Evolutionary conservation across 1,140 invertebrate species (phyloP), one percentile per base, ranked within the genome.

Genomic region (Cecropterus lyciades): DNA sequence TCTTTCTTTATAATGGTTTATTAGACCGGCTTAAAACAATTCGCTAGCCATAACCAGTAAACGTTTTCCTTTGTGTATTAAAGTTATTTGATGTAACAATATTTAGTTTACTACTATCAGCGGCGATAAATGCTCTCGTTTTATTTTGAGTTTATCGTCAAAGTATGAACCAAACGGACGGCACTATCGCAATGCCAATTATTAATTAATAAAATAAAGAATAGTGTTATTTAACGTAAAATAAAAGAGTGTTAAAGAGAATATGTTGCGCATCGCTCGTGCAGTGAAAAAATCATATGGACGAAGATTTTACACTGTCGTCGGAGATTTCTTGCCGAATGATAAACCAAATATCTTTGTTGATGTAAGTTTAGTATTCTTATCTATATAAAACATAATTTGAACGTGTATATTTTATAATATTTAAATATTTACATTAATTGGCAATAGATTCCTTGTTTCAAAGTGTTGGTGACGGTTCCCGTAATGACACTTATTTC

Each of bases 251-350:
- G 59, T 51, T 9, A 33, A 15, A 37, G 13, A 53, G 10, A 79
- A 67, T 69, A 87, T 85, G 82, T 75, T 87, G 43, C 77, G 73
- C 27, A 43, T 80, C 10, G 55, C 62, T n/a, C 51, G 69, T 65
- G 49, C 73, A 43, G 45, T 74, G 17, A 71, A 60, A 52, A 63
- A 69, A 33, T 57, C 71, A 30, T 51, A 55, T 57, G 76, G 80
- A 17, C 72, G 53, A 42, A 75, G 83, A 17, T 79, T 67, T 73
- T 85, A 83, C 49, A 69, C 81, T 3, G 73, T 79, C 2, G 49
- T 83, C 9, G 73, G 78, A 13, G 81, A 85, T 62, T 79, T 67
- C 20, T 53, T 75, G 24, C 70, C 77, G 0, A 33, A 27, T 16
- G 67, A 53, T 10, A 73, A 70, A 55, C 14, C 66, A 9, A 70